Evolutionary conservation across 2,888 invertebrate species (phyloP).

Genomic region (Leucania comma): DNA sequence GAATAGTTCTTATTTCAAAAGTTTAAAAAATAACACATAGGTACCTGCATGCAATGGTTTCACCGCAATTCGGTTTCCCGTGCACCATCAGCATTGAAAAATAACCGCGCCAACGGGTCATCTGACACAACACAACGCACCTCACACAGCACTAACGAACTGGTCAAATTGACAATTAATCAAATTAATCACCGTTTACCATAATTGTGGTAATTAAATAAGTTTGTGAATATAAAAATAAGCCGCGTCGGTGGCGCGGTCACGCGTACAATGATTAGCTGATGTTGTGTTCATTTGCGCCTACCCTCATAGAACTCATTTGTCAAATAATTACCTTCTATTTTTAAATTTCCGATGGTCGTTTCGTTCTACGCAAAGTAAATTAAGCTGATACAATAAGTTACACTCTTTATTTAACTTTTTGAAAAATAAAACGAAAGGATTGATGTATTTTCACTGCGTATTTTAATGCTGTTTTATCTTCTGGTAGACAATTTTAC

Average conservation of each 20-base stretch:
- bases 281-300: slow-evolving; percentile 40
- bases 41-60: slow-evolving; percentile 29
- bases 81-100: slow-evolving; percentile 17
- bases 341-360: slow-evolving; percentile 5
- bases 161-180: slow-evolving; percentile 53
- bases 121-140: slow-evolving; percentile 21
- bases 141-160: slow-evolving; percentile 49
- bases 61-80: slow-evolving; percentile 1
- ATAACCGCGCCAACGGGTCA: slow-evolving; percentile 27
- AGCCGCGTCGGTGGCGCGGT: slow-evolving; percentile 28
- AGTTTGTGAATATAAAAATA: slow-evolving; percentile 51
- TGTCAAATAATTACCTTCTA: slow-evolving; percentile 8
- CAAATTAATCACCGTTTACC: slow-evolving; percentile 49
- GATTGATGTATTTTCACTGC: not conserved
- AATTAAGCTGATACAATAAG: not conserved
- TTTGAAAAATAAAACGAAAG: not conserved
- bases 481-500: not conserved
- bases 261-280: slow-evolving; percentile 37
- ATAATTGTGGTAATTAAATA: slow-evolving; percentile 55
- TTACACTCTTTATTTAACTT: not conserved
- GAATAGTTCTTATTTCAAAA: slow-evolving; percentile 2
- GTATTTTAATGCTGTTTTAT: not conserved
- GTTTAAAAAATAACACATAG: not conserved
- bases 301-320: slow-evolving; percentile 36
- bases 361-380: slow-evolving; percentile 9